Base-by-base conservation (phyloP, 2,888 invertebrate genomes). In the Coenonympha arcania region DNA sequence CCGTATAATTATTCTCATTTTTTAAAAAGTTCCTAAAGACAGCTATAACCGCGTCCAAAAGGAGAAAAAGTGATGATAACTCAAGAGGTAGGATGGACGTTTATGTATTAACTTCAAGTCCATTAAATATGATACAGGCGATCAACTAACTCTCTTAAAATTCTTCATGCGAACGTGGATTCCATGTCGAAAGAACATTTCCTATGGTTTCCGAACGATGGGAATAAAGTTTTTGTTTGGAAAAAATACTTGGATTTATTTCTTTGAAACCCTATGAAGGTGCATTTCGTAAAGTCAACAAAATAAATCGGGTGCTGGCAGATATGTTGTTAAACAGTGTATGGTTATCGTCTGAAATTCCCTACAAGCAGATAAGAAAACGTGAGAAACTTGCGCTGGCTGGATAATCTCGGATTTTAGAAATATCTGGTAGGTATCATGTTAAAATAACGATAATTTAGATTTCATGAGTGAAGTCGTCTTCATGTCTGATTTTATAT, bases 261-360 rank as follows among this genome's bases (percentile, higher is more conserved):
- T 19, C n/a, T 15, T 13, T 31, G 4, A 3, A 36, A 36, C 11
- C 19, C 19, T 36, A 6, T 36, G 9, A 39, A 39, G 24, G 22
- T 24, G 24, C 39, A 24, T 39, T 22, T 39, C 13, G 39, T 31
- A 30, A 31, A 22, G 39, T 51, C 51, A 54, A 43, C 37, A 53
- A 53, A 50, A 41, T 43, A 47, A 52, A 56, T 59, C 58, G 57
- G 54, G 55, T 58, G 61, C 44, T 58, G 71, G 75, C 70, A 79
- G 79, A 81, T 82, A 81, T 58, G 61, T 43, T 58, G 71, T 74
- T 69, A 79, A 79, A 81, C 81, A 81, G 72, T 66, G 61, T 59
- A 64, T 70, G 72, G 76, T 82, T 83, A 81, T 84, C 79, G 69
- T 71, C 67, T 61, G 63, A 75, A 75, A 73, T 71, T 75, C 69